Evolutionary conservation across 1,140 invertebrate genomes (phyloP).

Genomic region (Solenopsis invicta): DNA sequence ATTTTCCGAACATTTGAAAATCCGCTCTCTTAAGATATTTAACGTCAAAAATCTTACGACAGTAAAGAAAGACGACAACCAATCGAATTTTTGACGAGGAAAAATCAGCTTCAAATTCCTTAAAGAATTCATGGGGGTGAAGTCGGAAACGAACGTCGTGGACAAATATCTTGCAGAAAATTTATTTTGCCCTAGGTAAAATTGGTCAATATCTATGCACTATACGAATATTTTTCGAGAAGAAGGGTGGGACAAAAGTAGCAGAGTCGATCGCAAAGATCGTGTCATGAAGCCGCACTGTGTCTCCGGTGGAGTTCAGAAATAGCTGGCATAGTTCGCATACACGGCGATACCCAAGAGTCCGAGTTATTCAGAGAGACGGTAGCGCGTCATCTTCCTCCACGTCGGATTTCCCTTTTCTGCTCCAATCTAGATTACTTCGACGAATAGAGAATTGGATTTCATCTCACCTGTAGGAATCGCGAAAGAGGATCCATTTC

Average conservation of each 20-base stretch:
- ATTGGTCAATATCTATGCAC: background rate
- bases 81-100: background rate
- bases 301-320: background rate
- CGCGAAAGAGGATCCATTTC: slow-evolving; percentile 20
- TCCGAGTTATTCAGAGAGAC: slow-evolving; percentile 39
- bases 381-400: background rate
- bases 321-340: slow-evolving; percentile 47
- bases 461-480: slow-evolving; percentile 39
- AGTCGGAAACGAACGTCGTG: background rate
- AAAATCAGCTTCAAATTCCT: slow-evolving; percentile 2
- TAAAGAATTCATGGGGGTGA: background rate
- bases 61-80: background rate
- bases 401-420: background rate
- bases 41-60: background rate
- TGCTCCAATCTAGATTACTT: slow-evolving; percentile 42
- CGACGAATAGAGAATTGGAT: slow-evolving; percentile 32
- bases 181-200: background rate
- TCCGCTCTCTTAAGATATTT: slow-evolving; percentile 17
- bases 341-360: slow-evolving; percentile 36
- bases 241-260: background rate
- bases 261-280: slow-evolving; percentile 3
- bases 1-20: background rate
- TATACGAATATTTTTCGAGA: background rate
- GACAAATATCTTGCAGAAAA: slow-evolving; percentile 4
- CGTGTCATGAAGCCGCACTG: slow-evolving; percentile 3